Conservation (phyloP, 64 coral and sea anemone genomes). For the Montipora capricornis region DNA sequence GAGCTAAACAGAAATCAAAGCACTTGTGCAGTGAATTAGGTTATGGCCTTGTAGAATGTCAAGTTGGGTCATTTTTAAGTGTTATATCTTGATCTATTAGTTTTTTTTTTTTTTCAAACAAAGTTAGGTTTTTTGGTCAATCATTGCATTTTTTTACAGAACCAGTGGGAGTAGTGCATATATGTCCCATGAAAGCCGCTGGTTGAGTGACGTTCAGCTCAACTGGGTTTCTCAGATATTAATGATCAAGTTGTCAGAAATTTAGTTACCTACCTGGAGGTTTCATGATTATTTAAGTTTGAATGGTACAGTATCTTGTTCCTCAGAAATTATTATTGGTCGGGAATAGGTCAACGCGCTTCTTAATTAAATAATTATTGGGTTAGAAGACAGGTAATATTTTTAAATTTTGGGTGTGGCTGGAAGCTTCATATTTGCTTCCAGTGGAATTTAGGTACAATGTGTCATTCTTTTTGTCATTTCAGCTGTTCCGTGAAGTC, state of each 20-base stretch:
- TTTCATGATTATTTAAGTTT: background rate
- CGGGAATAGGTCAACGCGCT: too few relatives aligned
- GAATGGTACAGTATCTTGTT: background rate
- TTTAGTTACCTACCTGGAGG: background rate
- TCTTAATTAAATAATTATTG: too few relatives aligned
- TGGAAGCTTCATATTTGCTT: too few relatives aligned
- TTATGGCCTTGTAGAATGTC: background rate
- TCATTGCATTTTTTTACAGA: too few relatives aligned
- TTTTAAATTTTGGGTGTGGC: too few relatives aligned
- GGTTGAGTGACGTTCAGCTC: background rate
- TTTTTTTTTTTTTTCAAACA: background rate
- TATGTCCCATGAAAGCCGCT: background rate
- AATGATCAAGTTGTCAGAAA: background rate
- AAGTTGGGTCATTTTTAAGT: background rate
- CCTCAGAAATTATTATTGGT: too few relatives aligned
- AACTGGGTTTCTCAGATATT: background rate
- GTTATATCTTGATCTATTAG: background rate
- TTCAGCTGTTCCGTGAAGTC: slow-evolving; percentile 99
- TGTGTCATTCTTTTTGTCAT: slow-evolving; percentile 20
- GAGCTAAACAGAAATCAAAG: too few relatives aligned
- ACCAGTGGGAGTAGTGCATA: background rate
- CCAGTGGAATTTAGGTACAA: background rate
- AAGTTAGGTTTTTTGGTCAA: too few relatives aligned
- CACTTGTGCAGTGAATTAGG: too few relatives aligned
- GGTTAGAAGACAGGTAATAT: too few relatives aligned